Percentiles rank a stretch among this genome's conserved stretches.
These are phyloP conservation scores for Macroramphosus scolopax DNA, from an alignment of 2,797 vertebrate genomes.

Conservation along the genomic window DNA sequence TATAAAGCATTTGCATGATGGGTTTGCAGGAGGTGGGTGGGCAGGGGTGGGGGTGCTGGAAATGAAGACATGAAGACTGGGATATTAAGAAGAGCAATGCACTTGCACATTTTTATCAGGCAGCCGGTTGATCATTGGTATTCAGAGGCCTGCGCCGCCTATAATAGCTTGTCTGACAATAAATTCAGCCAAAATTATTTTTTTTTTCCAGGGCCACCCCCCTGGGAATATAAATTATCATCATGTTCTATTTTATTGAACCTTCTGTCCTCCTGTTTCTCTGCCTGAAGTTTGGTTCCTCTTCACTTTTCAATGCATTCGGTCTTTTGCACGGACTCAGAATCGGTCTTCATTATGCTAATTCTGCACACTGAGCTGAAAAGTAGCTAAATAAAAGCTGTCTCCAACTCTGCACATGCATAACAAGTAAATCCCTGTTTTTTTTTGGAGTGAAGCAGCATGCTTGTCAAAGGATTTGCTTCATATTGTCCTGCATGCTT, in stretches of 20 bases:
- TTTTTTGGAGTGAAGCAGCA: conserved; percentile 22
- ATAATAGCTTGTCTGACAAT: conserved; percentile 63
- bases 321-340: too few relatives aligned
- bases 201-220: conserved; percentile 12
- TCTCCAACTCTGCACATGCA: too few relatives aligned
- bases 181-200: conserved; percentile 50
- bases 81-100: conserved; percentile 33
- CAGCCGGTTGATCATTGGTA: conserved; percentile 59
- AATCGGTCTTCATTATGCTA: too few relatives aligned
- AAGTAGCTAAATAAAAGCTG: too few relatives aligned
- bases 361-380: too few relatives aligned
- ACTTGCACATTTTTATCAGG: conserved; percentile 41
- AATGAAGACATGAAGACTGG: conserved; percentile 32
- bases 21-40: conserved; percentile 27
- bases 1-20: conserved; percentile 52
- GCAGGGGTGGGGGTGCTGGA: too few relatives aligned
- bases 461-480: conserved; percentile 41
- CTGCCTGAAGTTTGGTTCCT: too few relatives aligned
- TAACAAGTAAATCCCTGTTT: too few relatives aligned
- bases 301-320: too few relatives aligned
- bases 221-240: conserved; percentile 60
- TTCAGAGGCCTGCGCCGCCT: conserved; percentile 47
- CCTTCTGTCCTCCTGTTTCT: conserved; percentile 44
- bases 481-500: conserved; percentile 38
- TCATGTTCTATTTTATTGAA: conserved; percentile 54